Conservation (phyloP, 2,113 vertebrate species). For the Centrocercus urophasianus region DNA sequence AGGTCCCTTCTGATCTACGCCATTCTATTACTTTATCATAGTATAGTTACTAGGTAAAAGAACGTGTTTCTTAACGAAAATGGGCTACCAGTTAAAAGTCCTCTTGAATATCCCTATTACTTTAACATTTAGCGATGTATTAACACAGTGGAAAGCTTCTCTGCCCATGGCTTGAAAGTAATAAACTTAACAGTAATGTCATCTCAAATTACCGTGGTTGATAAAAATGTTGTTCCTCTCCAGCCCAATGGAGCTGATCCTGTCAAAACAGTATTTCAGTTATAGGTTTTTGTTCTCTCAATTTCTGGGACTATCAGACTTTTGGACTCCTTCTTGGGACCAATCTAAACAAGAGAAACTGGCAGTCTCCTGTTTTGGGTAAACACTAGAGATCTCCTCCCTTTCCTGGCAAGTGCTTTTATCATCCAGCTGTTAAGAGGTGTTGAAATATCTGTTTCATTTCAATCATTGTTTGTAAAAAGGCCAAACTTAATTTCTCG, state of each 20-base stretch:
- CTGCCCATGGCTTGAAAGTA: neutral
- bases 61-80: neutral
- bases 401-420: neutral
- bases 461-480: neutral
- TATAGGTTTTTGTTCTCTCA: neutral
- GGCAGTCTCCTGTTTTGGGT: neutral
- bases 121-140: neutral
- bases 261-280: neutral
- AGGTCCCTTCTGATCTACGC: neutral
- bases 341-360: neutral
- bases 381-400: neutral
- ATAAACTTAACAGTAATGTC: neutral
- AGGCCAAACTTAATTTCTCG: neutral
- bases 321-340: neutral
- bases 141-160: neutral
- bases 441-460: neutral
- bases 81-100: neutral
- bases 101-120: neutral
- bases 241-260: neutral
- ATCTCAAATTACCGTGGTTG: neutral
- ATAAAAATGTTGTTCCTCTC: neutral
- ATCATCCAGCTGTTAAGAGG: neutral
- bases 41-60: neutral
- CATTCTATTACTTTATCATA: neutral
- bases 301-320: neutral